Evolutionary conservation across 1,140 invertebrate species (phyloP), one percentile per base, ranked within the genome.

Genomic region (Cyphomyrmex costatus): DNA sequence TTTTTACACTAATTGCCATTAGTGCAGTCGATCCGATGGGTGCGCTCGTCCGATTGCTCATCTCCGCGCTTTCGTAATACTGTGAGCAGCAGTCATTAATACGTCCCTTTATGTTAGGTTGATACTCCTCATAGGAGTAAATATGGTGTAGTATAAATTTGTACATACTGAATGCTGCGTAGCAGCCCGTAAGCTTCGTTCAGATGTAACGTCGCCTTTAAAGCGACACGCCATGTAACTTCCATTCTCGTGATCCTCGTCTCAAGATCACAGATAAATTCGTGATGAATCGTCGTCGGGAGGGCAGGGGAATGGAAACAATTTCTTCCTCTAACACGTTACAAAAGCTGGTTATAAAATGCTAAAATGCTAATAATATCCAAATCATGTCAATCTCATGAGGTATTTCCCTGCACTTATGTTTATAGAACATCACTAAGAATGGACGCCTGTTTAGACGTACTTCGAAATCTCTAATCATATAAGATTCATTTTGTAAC

Each of bases 271-370:
- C 65, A 42, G 12, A 65, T 21, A 33, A 53, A 42, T 42, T 42
- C 33, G 63, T 8, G 65, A n/a, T 71, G 12, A 71, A 42, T 24
- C 30, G 19, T 66, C n/a, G 12, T 5, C 2, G 16, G 14, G 14
- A 46, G n/a, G 3, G n/a, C 1, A 8, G 4, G 77, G 49, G 27
- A 70, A 14, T 30, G 30, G 24, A 74, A 83, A 83, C 56, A 74
- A 83, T 83, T 30, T 70, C 24, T 74, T 74, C 8, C 53, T 74
- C 36, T 46, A 24, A 27, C 36, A 42, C 16, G 14, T 83, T 83
- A 30, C 36, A 83, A 83, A 83, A 74, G 42, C 53, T n/a, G 65
- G 12, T 42, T 83, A 74, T 71, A 83, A 83, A 74, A 83, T 73
- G 36, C 33, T 49, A 83, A 56, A 42, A 42, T 42, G 1, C 36